phyloP scores from a whole-genome alignment of 2,888 invertebrate species.

The Emesis russula region DNA sequence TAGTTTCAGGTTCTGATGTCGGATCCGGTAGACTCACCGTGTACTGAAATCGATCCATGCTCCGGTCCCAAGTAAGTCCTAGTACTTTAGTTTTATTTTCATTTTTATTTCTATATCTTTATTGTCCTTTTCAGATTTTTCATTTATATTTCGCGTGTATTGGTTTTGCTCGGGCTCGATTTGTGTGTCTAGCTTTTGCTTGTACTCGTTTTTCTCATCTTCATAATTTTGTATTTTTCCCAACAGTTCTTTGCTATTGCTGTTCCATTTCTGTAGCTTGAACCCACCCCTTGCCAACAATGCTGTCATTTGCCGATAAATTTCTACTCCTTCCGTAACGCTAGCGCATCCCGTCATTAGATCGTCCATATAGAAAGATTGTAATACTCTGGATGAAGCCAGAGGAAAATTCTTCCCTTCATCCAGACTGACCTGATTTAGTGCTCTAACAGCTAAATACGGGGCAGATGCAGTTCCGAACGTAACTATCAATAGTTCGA shows the following conservation, averaged over 20 bases:
- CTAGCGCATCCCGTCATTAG: conserved; percentile 74
- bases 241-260: conserved; percentile 52
- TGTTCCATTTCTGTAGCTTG: conserved; percentile 83
- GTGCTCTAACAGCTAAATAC: conserved; percentile 65
- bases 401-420: conserved; percentile 53
- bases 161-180: too few relatives aligned
- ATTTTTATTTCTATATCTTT: conserved; percentile 13
- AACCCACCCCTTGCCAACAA: conserved; percentile 86
- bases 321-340: conserved; percentile 64
- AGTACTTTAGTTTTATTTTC: conserved; percentile 22
- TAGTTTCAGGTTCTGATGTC: conserved; percentile 74
- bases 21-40: conserved; percentile 6
- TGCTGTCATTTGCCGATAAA: conserved; percentile 73
- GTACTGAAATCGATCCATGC: conserved; percentile 42
- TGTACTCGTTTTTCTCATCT: too few relatives aligned
- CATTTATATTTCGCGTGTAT: too few relatives aligned
- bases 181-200: neutral
- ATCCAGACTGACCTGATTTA: conserved; percentile 69
- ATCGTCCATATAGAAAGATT: conserved; percentile 79
- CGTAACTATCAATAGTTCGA: conserved; percentile 48
- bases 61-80: conserved; percentile 37
- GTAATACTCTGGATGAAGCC: conserved; percentile 34
- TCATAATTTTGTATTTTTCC: neutral
- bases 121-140: neutral
- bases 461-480: conserved; percentile 66